Percentiles rank a stretch among this genome's conserved stretches.
phyloP scores from a whole-genome alignment of 2,888 invertebrate genomes.

The Trissonchulus latispiculum region DNA sequence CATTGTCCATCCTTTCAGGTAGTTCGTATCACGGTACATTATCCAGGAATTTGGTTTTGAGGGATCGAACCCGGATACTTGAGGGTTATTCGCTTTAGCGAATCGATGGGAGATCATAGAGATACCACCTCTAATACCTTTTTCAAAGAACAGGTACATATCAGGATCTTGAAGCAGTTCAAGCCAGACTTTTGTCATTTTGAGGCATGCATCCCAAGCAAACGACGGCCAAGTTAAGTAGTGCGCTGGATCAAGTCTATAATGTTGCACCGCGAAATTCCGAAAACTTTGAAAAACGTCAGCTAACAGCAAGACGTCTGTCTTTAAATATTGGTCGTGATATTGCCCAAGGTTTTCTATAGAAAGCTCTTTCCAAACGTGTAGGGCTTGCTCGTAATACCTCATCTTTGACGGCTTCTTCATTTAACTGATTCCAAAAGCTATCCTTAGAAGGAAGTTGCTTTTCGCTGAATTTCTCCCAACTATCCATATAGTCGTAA shows the following conservation, averaged over 20 bases:
- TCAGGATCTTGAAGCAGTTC: neutral
- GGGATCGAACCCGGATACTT: neutral
- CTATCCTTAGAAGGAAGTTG: neutral
- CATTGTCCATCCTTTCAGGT: no score
- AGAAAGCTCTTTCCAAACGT: neutral
- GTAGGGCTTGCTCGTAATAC: neutral
- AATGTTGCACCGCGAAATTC: neutral
- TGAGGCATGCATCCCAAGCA: neutral
- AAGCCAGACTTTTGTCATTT: neutral
- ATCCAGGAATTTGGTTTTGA: no score
- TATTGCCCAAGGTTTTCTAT: neutral
- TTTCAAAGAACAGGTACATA: neutral
- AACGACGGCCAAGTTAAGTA: no score
- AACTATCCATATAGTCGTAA: neutral
- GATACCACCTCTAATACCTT: neutral
- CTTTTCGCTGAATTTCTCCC: neutral
- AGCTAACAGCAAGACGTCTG: neutral
- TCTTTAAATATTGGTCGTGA: neutral
- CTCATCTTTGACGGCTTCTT: neutral
- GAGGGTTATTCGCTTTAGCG: neutral
- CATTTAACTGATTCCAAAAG: neutral
- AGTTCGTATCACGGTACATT: no score
- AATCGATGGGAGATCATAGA: neutral
- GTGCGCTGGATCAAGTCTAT: no score
- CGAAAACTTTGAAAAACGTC: neutral